These are phyloP conservation scores for Limnephilus marmoratus DNA, from an alignment of 2,888 invertebrate species.

Conservation along the genomic window DNA sequence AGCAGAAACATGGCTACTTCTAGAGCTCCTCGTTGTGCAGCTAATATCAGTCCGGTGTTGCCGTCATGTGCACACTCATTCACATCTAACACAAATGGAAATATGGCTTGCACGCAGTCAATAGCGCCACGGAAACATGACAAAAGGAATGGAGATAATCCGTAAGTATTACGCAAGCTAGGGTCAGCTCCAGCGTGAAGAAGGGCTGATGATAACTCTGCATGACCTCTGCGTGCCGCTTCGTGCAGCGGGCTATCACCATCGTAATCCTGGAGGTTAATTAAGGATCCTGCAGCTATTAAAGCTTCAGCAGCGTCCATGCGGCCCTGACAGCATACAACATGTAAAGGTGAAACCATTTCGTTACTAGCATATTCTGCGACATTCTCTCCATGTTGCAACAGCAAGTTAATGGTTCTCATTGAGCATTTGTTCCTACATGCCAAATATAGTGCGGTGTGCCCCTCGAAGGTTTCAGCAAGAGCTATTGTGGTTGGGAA, in stretches of 20 bases:
- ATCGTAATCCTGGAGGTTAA: slow-evolving; percentile 75
- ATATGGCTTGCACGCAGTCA: slow-evolving; percentile 70
- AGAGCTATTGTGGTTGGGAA: slow-evolving; percentile 71
- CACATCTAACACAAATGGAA: slow-evolving; percentile 72
- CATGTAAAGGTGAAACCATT: slow-evolving; percentile 74
- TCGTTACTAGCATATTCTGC: slow-evolving; percentile 74
- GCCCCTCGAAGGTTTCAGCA: slow-evolving; percentile 75
- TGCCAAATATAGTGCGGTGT: slow-evolving; percentile 75
- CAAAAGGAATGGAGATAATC: slow-evolving; percentile 74
- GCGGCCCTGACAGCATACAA: slow-evolving; percentile 72
- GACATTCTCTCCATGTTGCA: slow-evolving; percentile 72
- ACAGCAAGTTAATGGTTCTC: slow-evolving; percentile 71
- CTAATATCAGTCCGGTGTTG: slow-evolving; percentile 72
- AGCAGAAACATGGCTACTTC: slow-evolving; percentile 72
- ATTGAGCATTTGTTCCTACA: slow-evolving; percentile 71
- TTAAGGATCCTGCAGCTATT: slow-evolving; percentile 72
- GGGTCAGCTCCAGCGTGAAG: slow-evolving; percentile 74
- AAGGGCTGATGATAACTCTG: slow-evolving; percentile 70
- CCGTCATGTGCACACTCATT: slow-evolving; percentile 71
- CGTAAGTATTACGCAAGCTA: slow-evolving; percentile 71
- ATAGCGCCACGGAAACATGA: slow-evolving; percentile 73
- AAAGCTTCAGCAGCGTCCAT: slow-evolving; percentile 72
- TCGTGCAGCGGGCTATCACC: slow-evolving; percentile 76
- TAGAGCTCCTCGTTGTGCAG: slow-evolving; percentile 70
- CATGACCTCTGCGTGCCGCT: slow-evolving; percentile 70